A percentile compares a stretch with the other conserved stretches of the same genome.
These are phyloP conservation scores for Pelobates fuscus DNA, from an alignment of 2,113 vertebrate genomes.

Conservation along the genomic window DNA sequence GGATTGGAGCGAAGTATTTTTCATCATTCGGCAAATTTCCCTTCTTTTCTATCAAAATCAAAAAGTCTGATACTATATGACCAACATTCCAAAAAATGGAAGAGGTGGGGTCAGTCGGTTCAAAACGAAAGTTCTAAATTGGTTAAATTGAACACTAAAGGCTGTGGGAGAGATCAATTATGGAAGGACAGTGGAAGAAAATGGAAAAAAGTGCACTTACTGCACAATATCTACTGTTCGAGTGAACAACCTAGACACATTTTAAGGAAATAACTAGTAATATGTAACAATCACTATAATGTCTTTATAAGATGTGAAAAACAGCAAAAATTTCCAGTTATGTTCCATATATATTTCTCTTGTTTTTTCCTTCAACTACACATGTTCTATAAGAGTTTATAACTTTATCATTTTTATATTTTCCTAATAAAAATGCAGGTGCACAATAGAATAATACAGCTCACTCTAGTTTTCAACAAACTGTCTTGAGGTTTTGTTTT, in stretches of 20 bases:
- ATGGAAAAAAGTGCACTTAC: conserved; percentile 11
- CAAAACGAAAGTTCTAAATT: conserved; percentile 1
- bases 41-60: not conserved
- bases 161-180: conserved; percentile 7
- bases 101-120: not conserved
- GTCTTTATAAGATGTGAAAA: not conserved
- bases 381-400: too few species aligned
- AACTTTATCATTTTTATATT: too few species aligned
- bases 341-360: too few species aligned
- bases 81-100: not conserved
- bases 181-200: not conserved
- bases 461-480: too few species aligned
- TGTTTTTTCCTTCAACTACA: too few species aligned
- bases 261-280: conserved; percentile 18
- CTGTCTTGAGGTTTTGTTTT: too few species aligned
- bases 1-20: not conserved
- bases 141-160: conserved; percentile 14
- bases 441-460: too few species aligned
- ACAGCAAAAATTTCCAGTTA: too few species aligned
- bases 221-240: not conserved
- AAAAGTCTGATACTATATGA: not conserved
- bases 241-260: not conserved
- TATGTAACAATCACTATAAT: conserved; percentile 14
- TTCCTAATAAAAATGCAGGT: too few species aligned
- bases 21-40: not conserved